Evolutionary conservation across 2,113 vertebrate species (phyloP).

Genomic region (Thryonomys swinderianus): DNA sequence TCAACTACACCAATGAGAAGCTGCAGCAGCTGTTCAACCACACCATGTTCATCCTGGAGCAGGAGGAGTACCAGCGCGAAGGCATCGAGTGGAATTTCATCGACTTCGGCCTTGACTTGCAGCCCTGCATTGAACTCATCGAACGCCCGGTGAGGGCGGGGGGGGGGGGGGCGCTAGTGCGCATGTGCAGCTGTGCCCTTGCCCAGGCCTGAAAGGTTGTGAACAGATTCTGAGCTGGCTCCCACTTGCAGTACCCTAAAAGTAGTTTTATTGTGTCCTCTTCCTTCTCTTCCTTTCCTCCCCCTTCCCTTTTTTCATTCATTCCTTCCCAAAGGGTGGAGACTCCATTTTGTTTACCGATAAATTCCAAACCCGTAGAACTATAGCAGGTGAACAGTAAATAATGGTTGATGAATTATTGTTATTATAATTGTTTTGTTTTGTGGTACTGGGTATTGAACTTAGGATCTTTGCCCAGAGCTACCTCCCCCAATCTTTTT

Average conservation of each 20-base stretch:
- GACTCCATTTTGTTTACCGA: not conserved
- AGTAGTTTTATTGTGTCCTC: not conserved
- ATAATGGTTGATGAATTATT: not conserved
- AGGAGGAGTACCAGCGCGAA: slow-evolving; percentile 97
- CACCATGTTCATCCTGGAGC: slow-evolving; percentile 98
- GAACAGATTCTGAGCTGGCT: not conserved
- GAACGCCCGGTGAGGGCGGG: slow-evolving; percentile 91
- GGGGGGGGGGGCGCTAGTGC: no score
- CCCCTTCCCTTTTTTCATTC: not conserved
- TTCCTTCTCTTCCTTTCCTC: not conserved
- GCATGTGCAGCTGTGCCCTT: not conserved
- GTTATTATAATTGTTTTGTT: not conserved
- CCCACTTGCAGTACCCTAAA: not conserved
- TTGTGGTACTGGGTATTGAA: not conserved
- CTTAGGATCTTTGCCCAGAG: not conserved
- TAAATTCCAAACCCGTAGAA: not conserved
- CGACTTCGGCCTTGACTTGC: slow-evolving; percentile 97
- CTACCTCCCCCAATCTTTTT: not conserved
- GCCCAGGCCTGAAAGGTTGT: not conserved
- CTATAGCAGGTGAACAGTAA: not conserved
- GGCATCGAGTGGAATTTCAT: slow-evolving; percentile 99
- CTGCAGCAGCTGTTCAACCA: slow-evolving; percentile 99
- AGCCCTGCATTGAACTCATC: slow-evolving; percentile 98
- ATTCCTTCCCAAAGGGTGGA: not conserved
- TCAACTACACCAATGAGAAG: slow-evolving; percentile 99